These are phyloP conservation scores for Schizopygopsis malacanthus DNA, from an alignment of 2,797 vertebrate genomes.

Conservation along the genomic window DNA sequence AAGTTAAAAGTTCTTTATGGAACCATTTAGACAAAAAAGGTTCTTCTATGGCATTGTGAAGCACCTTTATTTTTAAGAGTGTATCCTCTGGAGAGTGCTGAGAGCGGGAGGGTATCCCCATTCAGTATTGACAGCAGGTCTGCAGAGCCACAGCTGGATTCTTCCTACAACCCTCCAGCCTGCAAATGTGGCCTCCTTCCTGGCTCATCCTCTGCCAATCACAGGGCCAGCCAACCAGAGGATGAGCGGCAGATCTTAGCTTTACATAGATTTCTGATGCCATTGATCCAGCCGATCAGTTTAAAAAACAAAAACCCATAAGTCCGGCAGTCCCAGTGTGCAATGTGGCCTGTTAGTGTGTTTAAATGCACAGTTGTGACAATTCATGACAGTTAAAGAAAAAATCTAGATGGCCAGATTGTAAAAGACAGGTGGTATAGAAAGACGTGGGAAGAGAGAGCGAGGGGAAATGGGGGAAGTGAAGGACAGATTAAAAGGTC, in stretches of 20 bases:
- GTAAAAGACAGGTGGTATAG: conserved; percentile 41
- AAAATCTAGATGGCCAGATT: conserved; percentile 27
- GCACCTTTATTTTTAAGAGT: too few species aligned
- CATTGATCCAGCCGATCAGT: conserved; percentile 50
- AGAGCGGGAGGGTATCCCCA: conserved; percentile 34
- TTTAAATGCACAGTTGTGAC: conserved; percentile 35
- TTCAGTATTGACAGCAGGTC: conserved; percentile 45
- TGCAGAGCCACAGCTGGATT: conserved; percentile 46
- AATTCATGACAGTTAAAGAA: conserved; percentile 21
- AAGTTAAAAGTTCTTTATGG: too few species aligned
- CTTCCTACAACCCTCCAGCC: conserved; percentile 26
- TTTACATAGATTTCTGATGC: conserved; percentile 45
- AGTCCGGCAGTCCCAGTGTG: conserved; percentile 30
- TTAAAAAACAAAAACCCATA: conserved; percentile 30
- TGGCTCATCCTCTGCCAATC: conserved; percentile 40
- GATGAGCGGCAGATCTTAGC: conserved; percentile 17
- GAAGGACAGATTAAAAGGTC: conserved; percentile 63
- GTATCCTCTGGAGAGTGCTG: conserved; percentile 30
- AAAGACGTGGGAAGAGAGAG: conserved; percentile 49
- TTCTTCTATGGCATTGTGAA: too few species aligned
- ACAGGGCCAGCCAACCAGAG: conserved; percentile 35
- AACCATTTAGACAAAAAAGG: too few species aligned
- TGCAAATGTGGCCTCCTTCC: conserved; percentile 35
- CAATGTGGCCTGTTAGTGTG: background rate
- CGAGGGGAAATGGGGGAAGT: conserved; percentile 48